Evolutionary conservation across 2,797 vertebrate species (phyloP), one percentile per base, ranked within the genome.

Genomic region (Leontopithecus rosalia): DNA sequence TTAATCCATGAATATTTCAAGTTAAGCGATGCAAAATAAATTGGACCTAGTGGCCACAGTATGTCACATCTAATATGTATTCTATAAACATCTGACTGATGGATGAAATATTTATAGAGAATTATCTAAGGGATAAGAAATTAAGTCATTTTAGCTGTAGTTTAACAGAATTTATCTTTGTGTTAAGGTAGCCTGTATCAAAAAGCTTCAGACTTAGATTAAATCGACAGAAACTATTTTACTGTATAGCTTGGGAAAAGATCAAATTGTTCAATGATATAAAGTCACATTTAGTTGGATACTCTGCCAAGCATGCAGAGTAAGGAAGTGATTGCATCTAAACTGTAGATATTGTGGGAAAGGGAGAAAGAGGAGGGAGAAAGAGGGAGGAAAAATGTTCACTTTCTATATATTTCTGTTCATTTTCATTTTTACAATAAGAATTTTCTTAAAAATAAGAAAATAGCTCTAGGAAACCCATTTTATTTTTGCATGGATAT

Each of bases 1-100:
- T 88, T 88, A 90, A 90, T 70, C 43, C 58, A 88, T 94, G 73
- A 96, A 95, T 97, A 95, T 96, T 92, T 95, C 55, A 97, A 86
- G 24, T 73, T 77, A 85, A 79, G 36, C 28, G 86, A 85, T 92
- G 41, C 26, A 96, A 94, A 94, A 79, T 88, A 96, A 96, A 75
- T 88, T 95, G 73, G 80, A 89, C 20, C 11, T 82, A 95, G 30
- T 88, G 82, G 46, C 19, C 73, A 75, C 81, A 88, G 10, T 41
- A 52, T 52, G 20, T 86, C 4, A 4, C 30, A 50, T 3, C 41
- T 88, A 88, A 95, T 90, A 75, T 61, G 36, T 79, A 88, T 81
- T 92, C 73, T 77, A 48, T 80, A 94, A 94, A 79, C 41, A 26
- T 91, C 88, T 90, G 52, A 90, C 24, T 84, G 55, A 57, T n/a